Conservation (phyloP, 2,888 invertebrate genomes). For the Panopea generosa region DNA sequence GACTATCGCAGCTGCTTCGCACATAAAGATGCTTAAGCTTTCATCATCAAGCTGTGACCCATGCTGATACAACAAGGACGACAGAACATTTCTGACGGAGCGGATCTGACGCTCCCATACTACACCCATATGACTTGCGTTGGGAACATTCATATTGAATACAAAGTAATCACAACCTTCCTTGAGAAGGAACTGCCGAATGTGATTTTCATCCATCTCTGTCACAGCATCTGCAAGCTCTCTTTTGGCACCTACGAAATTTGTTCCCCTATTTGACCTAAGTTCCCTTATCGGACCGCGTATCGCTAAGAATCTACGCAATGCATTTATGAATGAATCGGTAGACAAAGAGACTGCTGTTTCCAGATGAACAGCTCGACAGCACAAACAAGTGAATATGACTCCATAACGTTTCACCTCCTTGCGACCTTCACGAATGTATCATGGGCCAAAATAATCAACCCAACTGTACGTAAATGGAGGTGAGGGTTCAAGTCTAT, state of each 20-base stretch:
- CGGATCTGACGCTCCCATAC: conserved; percentile 72
- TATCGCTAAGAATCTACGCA: too few relatives aligned
- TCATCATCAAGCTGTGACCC: too few relatives aligned
- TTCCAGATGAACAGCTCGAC: conserved; percentile 78
- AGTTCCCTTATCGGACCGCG: too few relatives aligned
- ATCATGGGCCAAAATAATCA: conserved; percentile 80
- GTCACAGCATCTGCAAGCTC: conserved; percentile 25
- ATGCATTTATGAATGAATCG: conserved; percentile 62
- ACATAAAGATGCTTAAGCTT: conserved; percentile 49
- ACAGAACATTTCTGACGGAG: too few relatives aligned
- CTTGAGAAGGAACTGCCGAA: conserved; percentile 27
- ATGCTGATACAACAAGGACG: too few relatives aligned
- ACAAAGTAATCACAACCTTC: conserved; percentile 34
- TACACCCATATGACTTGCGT: conserved; percentile 69
- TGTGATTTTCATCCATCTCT: conserved; percentile 26
- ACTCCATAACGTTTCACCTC: conserved; percentile 75
- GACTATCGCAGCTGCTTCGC: conserved; percentile 52
- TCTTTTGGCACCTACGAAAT: too few relatives aligned
- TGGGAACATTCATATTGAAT: conserved; percentile 42
- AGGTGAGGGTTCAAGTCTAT: conserved; percentile 72
- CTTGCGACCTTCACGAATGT: conserved; percentile 69
- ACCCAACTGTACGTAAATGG: conserved; percentile 76
- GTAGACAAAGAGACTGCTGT: conserved; percentile 49
- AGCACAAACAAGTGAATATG: conserved; percentile 77
- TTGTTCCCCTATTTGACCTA: conserved; percentile 51